Base-by-base conservation (phyloP, 2,888 invertebrate species). In the Harmothoe impar region DNA sequence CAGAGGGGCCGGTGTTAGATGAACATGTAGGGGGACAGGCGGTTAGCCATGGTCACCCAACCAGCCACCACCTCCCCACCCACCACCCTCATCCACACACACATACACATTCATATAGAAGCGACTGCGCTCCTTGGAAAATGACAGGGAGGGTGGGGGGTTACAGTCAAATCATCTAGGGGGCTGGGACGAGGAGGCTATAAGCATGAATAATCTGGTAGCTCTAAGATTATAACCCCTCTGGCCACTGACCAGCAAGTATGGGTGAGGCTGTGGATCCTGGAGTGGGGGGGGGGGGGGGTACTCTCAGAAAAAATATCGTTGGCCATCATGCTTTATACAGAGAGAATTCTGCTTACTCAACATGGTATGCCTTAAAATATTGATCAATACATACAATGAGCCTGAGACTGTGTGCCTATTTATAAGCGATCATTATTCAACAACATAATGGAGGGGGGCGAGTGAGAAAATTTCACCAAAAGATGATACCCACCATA, bases 21-120 rank as follows among this genome's bases (percentile, higher is more conserved):
- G 81, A 81, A 33, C 81, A 81, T 81, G 81, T 81, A 81, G 15
- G 43, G 81, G 25, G 81, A 43, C 81, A 33, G 81, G 77, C 77
- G 29, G 62, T n/a, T 23, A 62, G 62, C 23, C 25, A 62, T 62
- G 23, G 25, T 15, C 25, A 25, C 62, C 62, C 23, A 17, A 77
- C 31, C 77, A 77, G 62, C 77, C 77, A 25, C 77, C 77, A 29
- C 77, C 77, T 3, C 17, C 77, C 77, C 77, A n/a, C 31, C 77
- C 77, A 1, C 77, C 77, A 7, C 77, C 29, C 77, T 25, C 77
- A 7, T 29, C 29, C 25, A 1, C 77, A 25, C 29, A n/a, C 29
- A 29, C 29, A 77, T 10, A 17, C 77, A 77, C n/a, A 23, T 31
- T 7, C 77, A 43, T 43, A 10, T 3, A 43, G 43, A 43, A 43